These are phyloP conservation scores for Athripsodes cinereus DNA, from an alignment of 2,888 invertebrate species.

Conservation along the genomic window DNA sequence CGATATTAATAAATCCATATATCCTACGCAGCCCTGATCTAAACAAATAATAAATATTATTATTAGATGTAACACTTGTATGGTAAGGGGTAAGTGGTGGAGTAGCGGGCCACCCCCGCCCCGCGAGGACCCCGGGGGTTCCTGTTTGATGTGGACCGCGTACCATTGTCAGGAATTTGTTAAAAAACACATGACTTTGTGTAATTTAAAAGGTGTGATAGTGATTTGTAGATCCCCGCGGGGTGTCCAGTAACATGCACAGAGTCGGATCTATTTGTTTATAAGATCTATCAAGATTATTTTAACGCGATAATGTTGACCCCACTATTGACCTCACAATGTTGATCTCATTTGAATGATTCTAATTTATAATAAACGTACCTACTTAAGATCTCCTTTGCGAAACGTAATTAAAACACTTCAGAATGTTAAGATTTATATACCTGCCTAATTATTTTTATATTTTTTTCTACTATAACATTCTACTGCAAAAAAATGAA, in stretches of 20 bases:
- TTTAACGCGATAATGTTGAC: too few relatives aligned
- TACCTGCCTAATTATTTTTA: too few relatives aligned
- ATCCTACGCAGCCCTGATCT: not conserved
- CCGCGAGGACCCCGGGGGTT: constrained; percentile 13
- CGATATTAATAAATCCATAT: too few relatives aligned
- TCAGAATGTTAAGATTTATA: too few relatives aligned
- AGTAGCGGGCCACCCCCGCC: constrained; percentile 7
- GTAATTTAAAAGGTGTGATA: constrained; percentile 28
- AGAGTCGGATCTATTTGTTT: not conserved
- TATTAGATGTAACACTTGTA: not conserved
- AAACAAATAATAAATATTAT: constrained; percentile 1
- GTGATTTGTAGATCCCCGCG: constrained; percentile 27
- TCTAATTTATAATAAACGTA: too few relatives aligned
- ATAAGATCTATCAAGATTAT: too few relatives aligned
- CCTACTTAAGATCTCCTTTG: too few relatives aligned
- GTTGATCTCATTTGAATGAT: too few relatives aligned
- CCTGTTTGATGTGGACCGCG: constrained; percentile 18
- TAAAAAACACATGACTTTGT: constrained; percentile 23
- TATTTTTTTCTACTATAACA: too few relatives aligned
- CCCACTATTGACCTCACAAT: too few relatives aligned
- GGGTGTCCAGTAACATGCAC: not conserved
- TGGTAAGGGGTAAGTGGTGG: not conserved
- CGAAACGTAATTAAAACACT: too few relatives aligned
- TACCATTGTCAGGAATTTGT: constrained; percentile 18
- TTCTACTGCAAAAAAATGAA: too few relatives aligned